Evolutionary conservation across 2,797 vertebrate species (phyloP), one percentile per base, ranked within the genome.

Genomic region (Delichon dasypus): DNA sequence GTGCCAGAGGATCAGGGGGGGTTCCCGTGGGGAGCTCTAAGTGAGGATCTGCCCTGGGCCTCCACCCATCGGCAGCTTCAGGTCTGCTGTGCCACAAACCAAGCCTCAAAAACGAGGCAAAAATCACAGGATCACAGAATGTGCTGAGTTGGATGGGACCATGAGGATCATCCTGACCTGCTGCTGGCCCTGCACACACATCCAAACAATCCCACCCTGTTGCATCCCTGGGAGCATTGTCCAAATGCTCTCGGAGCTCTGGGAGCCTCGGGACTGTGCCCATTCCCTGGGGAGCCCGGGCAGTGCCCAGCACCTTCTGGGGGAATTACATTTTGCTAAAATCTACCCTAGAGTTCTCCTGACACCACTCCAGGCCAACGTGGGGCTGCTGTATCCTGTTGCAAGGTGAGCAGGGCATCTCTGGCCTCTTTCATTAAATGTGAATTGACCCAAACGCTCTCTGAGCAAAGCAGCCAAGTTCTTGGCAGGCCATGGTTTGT

Each of bases 41-140:
- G 15, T 13, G 40, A 20, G 18, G 14, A 64, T 4, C n/a, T 7
- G 5, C n/a, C 42, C 57, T 7, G 10, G 21, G 2, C 9, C 53
- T 80, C 38, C 48, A 77, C 19, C 48, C 5, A 0, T 10, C 1
- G 0, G n/a, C 0, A 0, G 11, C 36, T 44, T 25, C 70, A 12
- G 10, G 1, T 2, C 20, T 20, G 36, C 16, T 3, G 1, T 1
- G 29, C 34, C 1, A 0, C 36, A 53, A 77, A 60, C 4, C 0
- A 16, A 66, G 32, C n/a, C n/a, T n/a, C n/a, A n/a, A n/a, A n/a
- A n/a, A n/a, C n/a, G n/a, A n/a, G n/a, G n/a, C n/a, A n/a, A n/a
- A n/a, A 22, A 13, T 20, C 20, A 30, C 38, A 26, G 3, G 19
- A 7, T 16, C 77, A 34, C 65, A 34, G 7, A 55, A 11, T 11